Evolutionary conservation across 2,113 vertebrate species (phyloP).

Genomic region (Ivindomyrus marchei): DNA sequence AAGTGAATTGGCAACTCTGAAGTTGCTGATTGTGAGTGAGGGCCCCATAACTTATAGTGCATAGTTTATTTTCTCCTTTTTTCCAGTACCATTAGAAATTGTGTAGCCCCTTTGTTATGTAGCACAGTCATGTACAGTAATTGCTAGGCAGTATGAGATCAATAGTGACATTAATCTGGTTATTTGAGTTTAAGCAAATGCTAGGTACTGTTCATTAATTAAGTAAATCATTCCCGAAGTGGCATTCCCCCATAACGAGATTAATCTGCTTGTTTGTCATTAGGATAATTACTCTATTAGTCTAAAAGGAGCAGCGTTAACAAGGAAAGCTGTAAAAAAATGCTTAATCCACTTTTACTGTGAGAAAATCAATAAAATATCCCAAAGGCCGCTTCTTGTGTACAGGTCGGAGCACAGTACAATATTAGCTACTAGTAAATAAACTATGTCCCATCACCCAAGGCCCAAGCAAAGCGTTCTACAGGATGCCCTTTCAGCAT

Average conservation of each 20-base stretch:
- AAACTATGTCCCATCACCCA: not conserved
- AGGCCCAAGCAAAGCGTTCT: not conserved
- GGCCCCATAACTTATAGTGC: not conserved
- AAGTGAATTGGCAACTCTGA: not conserved
- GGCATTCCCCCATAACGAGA: not conserved
- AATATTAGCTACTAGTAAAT: not conserved
- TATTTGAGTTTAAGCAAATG: not conserved
- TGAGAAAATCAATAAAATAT: slow-evolving; percentile 1
- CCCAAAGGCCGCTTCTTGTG: not conserved
- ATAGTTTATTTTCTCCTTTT: not conserved
- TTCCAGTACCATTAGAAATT: not conserved
- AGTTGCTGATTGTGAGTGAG: not conserved
- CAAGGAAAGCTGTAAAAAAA: not conserved
- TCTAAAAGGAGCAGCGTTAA: not conserved
- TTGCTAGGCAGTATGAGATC: not conserved
- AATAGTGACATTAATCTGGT: not conserved
- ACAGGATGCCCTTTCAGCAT: not conserved
- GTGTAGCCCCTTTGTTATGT: not conserved
- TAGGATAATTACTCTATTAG: not conserved
- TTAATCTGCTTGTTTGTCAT: not conserved
- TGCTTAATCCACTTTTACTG: not conserved
- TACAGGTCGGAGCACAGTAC: not conserved
- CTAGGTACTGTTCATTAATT: not conserved
- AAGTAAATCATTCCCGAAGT: not conserved
- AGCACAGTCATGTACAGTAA: not conserved